Base-by-base conservation (phyloP, 2,113 vertebrate genomes). In the Rostratula benghalensis region DNA sequence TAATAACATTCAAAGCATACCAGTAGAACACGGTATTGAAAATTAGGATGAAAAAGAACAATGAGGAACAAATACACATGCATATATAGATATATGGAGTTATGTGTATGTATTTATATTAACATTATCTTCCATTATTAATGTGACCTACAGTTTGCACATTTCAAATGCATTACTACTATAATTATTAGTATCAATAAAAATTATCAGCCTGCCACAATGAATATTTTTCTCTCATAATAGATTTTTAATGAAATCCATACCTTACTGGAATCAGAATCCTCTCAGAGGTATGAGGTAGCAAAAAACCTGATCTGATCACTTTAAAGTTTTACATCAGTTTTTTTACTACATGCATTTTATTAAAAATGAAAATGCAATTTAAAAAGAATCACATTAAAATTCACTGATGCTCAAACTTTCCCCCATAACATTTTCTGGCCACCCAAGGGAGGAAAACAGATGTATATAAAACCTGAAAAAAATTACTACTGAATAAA, bases 341-440 rank as follows among this genome's bases (percentile, higher is more conserved):
- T 73, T 90, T 76, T 39, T 92, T 92, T 88, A 94, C 78, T 88
- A 92, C 54, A 83, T 22, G 12, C 4, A 30, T 96, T 95, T 95
- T 94, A 83, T 94, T 93, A 94, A 96, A 98, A 96, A 95, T 87
- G 91, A 91, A 89, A 95, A 94, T 73, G 41, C 41, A 90, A 83
- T 91, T 53, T 43, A 43, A 46, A 46, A 46, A 85, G 96, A 89
- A 8, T 73, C 70, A 70, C 45, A 95, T 97, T 94, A 96, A 93
- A 93, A 56, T 90, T 95, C 79, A 95, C 28, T 77, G 79, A 94
- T 80, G 27, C 54, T 96, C 37, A 92, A 88, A 76, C 64, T 96
- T 94, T 96, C 83, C 46, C 57, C 76, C 61, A 63, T 30, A 77
- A 13, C 22, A 56, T 90, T 96, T 96, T 91, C 70, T 83, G 50